Evolutionary conservation across 2,888 invertebrate genomes (phyloP).

Genomic region (Gonocerus acuteangulatus): DNA sequence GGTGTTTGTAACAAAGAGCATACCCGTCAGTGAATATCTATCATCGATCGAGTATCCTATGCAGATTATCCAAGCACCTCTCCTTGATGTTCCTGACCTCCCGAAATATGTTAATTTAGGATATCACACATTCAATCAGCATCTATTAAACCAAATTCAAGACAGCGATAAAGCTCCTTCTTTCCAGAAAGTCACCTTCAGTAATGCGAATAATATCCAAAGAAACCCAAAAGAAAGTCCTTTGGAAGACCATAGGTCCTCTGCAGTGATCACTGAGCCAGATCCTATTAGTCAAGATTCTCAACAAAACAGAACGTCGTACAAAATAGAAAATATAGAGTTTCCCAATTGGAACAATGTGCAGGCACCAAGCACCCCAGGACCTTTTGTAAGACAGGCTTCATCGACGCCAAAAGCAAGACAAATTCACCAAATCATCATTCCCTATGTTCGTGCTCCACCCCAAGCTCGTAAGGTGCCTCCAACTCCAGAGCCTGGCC

Average conservation of each 20-base stretch:
- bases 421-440: slow-evolving; percentile 64
- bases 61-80: slow-evolving; percentile 60
- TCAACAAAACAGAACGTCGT: not conserved
- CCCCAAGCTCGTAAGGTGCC: slow-evolving; percentile 48
- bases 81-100: slow-evolving; percentile 52
- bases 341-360: slow-evolving; percentile 1
- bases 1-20: slow-evolving; percentile 55
- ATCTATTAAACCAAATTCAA: slow-evolving; percentile 8
- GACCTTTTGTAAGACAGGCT: slow-evolving; percentile 24
- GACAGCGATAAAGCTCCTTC: slow-evolving; percentile 31
- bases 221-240: not conserved
- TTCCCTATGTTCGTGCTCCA: slow-evolving; percentile 55
- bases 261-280: not conserved
- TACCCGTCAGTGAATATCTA: slow-evolving; percentile 59
- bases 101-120: slow-evolving; percentile 35
- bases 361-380: slow-evolving; percentile 17
- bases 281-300: not conserved
- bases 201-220: slow-evolving; percentile 21
- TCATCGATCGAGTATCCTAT: slow-evolving; percentile 66
- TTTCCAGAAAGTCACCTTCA: not conserved
- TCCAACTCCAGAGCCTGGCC: slow-evolving; percentile 33
- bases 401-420: slow-evolving; percentile 48
- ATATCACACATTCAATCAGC: slow-evolving; percentile 34
- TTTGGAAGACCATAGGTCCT: not conserved
- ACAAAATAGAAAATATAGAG: not conserved